These are phyloP conservation scores for Graphium colonna DNA, from an alignment of 2,888 invertebrate species.

Conservation along the genomic window DNA sequence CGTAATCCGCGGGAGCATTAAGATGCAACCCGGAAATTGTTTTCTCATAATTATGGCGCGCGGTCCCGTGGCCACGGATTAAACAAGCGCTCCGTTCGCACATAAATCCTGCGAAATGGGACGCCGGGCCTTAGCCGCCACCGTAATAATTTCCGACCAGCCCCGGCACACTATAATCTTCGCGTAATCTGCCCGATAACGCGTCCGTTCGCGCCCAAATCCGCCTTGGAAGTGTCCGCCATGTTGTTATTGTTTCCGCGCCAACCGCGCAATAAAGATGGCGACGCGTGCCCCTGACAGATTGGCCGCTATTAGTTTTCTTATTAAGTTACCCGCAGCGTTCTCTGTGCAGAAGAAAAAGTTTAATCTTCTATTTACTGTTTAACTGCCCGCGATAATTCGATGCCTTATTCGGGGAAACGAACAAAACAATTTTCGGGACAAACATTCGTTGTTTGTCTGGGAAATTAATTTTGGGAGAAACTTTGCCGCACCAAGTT, in stretches of 20 bases:
- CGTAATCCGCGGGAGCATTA: conserved; percentile 66
- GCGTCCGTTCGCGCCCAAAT: conserved; percentile 71
- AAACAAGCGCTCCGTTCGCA: conserved; percentile 71
- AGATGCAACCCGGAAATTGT: conserved; percentile 76
- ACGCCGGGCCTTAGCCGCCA: conserved; percentile 70
- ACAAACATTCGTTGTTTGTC: neutral
- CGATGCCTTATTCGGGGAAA: neutral
- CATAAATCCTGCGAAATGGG: conserved; percentile 76
- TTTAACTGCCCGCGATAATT: neutral
- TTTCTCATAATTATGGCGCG: conserved; percentile 76
- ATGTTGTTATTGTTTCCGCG: conserved; percentile 64
- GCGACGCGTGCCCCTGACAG: conserved; percentile 47
- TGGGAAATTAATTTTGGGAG: neutral
- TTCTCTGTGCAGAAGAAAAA: neutral
- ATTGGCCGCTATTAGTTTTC: neutral
- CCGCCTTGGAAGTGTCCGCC: conserved; percentile 54
- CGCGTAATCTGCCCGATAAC: conserved; percentile 77
- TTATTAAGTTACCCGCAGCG: too few relatives aligned
- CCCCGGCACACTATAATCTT: conserved; percentile 75
- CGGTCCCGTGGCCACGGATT: conserved; percentile 61
- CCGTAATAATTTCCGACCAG: conserved; percentile 72
- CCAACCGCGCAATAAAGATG: conserved; percentile 63
- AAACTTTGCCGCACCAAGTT: neutral
- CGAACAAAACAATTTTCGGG: neutral
- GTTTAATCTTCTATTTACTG: neutral